Evolutionary conservation across 2,797 vertebrate genomes (phyloP), one percentile per base, ranked within the genome.

Genomic region (Stomatorhinus walkeri): DNA sequence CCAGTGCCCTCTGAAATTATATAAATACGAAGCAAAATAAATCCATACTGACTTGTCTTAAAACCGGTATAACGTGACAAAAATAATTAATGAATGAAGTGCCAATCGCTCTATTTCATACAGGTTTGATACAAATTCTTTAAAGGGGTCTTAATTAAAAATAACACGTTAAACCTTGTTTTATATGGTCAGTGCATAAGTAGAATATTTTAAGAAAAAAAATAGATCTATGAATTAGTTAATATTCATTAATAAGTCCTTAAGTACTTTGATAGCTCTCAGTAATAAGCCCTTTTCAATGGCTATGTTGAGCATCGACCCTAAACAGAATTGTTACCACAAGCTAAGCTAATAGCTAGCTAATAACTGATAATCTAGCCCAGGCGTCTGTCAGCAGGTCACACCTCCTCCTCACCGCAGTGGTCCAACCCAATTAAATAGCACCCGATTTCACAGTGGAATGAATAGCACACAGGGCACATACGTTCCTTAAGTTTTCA

Each of bases 371-470:
- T 22, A 19, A 48, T 64, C 36, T 48, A 87, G 68, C 85, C 40
- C 64, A 46, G 36, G 85, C 46, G 85, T 85, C 89, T 85, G 88
- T 79, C 87, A 89, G 90, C 64, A 88, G 85, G 61, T 81, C 36
- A 90, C 87, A 91, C 89, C 76, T 88, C 89, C 90, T 89, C 85
- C 72, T 72, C 90, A 90, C 90, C 89, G 88, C 90, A 64, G 89
- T 91, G 91, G 91, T 91, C 87, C 92, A 90, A 88, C 52, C 88
- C 88, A 88, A 89, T 95, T 92, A 93, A 93, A 93, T 95, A 96
- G 95, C 95, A 96, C 96, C 95, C 95, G 92, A 93, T 95, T 95
- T 96, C 96, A 96, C 96, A 96, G 95, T 96, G 96, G 94, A 94
- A 94, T 92, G 92, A 92, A 89, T 90, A 93, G 92, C 90, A 91